Evolutionary conservation across 1,140 invertebrate species (phyloP).

Genomic region (Drosophila fuyamai): DNA sequence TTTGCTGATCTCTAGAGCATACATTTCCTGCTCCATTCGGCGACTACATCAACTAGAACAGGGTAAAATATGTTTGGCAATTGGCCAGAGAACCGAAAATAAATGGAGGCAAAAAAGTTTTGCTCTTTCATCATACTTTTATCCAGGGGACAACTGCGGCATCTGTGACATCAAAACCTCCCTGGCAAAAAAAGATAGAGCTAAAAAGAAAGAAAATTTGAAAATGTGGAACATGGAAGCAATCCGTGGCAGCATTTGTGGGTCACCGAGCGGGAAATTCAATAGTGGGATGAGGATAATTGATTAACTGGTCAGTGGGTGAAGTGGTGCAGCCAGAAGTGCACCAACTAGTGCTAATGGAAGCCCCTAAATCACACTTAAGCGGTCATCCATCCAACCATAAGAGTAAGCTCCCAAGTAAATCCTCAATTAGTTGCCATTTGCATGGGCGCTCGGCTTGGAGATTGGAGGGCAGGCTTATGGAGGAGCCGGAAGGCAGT

Average conservation of each 20-base stretch:
- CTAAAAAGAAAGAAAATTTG: slow-evolving; percentile 15
- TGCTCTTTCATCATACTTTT: slow-evolving; percentile 38
- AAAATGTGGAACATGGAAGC: slow-evolving; percentile 48
- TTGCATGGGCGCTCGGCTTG: slow-evolving; percentile 14
- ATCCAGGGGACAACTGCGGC: slow-evolving; percentile 28
- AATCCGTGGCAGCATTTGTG: slow-evolving; percentile 37
- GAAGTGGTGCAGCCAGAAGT: slow-evolving; percentile 26
- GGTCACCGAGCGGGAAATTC: slow-evolving; percentile 30
- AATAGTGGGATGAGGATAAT: slow-evolving; percentile 26
- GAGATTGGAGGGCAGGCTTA: no score
- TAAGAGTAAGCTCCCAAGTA: slow-evolving; percentile 23
- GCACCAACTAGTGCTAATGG: slow-evolving; percentile 19
- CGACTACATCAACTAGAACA: slow-evolving; percentile 11
- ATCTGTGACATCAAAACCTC: slow-evolving; percentile 45
- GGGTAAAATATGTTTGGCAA: slow-evolving; percentile 29
- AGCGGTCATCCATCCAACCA: slow-evolving; percentile 32
- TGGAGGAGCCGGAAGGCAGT: background rate
- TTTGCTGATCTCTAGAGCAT: slow-evolving; percentile 15
- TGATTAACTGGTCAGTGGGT: slow-evolving; percentile 39
- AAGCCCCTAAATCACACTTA: slow-evolving; percentile 45
- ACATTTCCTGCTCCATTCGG: slow-evolving; percentile 25
- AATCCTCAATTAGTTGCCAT: slow-evolving; percentile 45
- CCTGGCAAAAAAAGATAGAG: background rate
- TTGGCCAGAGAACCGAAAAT: slow-evolving; percentile 18
- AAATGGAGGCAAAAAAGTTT: slow-evolving; percentile 3